These are phyloP conservation scores for Larimichthys crocea DNA, from an alignment of 2,113 vertebrate genomes.

Conservation along the genomic window DNA sequence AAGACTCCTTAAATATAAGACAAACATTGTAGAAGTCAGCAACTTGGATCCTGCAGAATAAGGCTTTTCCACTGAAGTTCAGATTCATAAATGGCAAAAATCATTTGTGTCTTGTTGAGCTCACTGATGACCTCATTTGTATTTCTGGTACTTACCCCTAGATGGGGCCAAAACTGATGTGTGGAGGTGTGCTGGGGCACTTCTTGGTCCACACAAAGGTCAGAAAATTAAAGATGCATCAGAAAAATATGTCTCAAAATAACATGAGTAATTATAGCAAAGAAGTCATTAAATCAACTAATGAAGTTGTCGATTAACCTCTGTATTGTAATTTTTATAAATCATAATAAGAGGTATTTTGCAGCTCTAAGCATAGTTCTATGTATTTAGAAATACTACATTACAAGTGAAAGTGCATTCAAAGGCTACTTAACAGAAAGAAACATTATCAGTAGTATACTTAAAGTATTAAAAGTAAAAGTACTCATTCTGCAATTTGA, in stretches of 20 bases:
- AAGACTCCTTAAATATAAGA: constrained; percentile 9
- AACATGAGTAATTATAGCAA: neutral
- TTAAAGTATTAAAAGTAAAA: neutral
- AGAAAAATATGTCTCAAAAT: neutral
- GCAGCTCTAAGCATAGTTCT: too few species aligned
- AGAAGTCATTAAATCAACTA: neutral
- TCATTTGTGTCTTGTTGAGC: constrained; percentile 26
- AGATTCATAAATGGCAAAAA: constrained; percentile 8
- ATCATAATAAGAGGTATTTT: too few species aligned
- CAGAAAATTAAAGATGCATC: too few species aligned
- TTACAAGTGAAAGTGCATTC: neutral
- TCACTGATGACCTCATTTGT: constrained; percentile 4
- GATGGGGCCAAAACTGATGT: constrained; percentile 26
- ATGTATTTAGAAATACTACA: neutral
- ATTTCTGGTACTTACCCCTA: constrained; percentile 16
- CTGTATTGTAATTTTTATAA: too few species aligned
- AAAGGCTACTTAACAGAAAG: too few species aligned
- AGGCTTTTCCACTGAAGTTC: neutral
- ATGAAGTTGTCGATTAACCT: neutral
- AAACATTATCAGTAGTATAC: neutral
- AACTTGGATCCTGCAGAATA: neutral
- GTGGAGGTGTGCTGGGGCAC: neutral
- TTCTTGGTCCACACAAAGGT: neutral
- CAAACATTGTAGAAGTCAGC: neutral
- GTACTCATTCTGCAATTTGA: neutral